Base-by-base conservation (phyloP, 2,888 invertebrate species). In the Synanthedon myopaeformis region DNA sequence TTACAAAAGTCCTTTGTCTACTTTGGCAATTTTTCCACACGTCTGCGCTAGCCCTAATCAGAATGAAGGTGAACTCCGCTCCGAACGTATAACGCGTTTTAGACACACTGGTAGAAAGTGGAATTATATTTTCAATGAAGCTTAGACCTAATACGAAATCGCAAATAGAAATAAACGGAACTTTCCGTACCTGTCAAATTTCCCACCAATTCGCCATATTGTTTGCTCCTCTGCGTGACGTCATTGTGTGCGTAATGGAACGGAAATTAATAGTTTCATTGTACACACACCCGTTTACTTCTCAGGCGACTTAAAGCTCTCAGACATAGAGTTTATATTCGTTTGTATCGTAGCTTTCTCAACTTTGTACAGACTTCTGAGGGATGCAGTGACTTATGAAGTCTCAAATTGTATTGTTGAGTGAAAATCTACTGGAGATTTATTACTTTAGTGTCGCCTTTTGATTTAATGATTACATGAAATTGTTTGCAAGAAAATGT, bases 231-330 rank as follows among this genome's bases (percentile, higher is more conserved):
- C 76, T 58, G 64, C 73, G 65, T 81, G 81, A 79, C 74, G 78
- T 76, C 72, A 80, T 82, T 84, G 78, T 83, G 64, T 59, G 59
- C 55, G 70, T 76, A 79, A 82, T 80, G 74, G 75, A 78, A 77
- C 78, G 82, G 82, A 83, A 83, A 84, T 83, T 77, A 78, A 76
- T 81, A 79, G 80, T 81, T 75, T 71, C 70, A 63, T 64, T 64
- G 59, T 63, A 67, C 66, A 71, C 66, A 63, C 57, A 52, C 60
- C 55, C 53, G 57, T 52, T 55, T 55, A 41, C 55, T 52, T 48
- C 42, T 13, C 52, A 17, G 42, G 54, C 55, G 49, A 53, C 57
- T 61, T 64, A 69, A 65, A 55, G 0, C 0, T 0, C 3, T 14
- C 19, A 3, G 1, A 0, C 19, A 62, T 67, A 74, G 60, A 61